Conservation (phyloP, 2,113 vertebrate genomes). For the Rhinoderma darwinii region DNA sequence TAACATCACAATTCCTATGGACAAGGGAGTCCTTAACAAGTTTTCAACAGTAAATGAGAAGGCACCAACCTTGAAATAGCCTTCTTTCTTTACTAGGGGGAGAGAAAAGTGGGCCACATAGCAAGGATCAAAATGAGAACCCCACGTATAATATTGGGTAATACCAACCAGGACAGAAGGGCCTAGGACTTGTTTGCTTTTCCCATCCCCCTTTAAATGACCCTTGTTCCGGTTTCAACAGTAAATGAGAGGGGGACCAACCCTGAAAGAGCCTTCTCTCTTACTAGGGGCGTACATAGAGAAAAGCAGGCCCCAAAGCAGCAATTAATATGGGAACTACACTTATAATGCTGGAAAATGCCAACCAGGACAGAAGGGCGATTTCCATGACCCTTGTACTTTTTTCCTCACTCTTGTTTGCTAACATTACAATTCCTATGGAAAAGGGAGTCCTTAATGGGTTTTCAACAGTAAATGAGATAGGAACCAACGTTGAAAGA, state of each 20-base stretch:
- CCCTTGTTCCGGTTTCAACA: too few species aligned
- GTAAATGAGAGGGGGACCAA: not conserved
- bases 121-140: not conserved
- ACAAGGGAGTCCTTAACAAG: not conserved
- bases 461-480: not conserved
- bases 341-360: not conserved
- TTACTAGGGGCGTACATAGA: not conserved
- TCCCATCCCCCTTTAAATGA: too few species aligned
- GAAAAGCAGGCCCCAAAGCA: not conserved
- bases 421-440: too few species aligned
- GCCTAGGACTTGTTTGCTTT: too few species aligned
- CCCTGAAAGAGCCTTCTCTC: not conserved
- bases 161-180: not conserved
- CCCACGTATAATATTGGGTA: not conserved
- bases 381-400: too few species aligned
- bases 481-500: not conserved
- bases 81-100: not conserved
- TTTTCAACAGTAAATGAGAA: not conserved
- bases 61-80: not conserved
- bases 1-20: not conserved
- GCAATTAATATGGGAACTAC: accelerated
- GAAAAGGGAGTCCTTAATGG: not conserved
- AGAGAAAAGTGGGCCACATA: not conserved
- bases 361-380: not conserved
- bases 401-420: too few species aligned